Evolutionary conservation across 2,888 invertebrate genomes (phyloP).

Genomic region (Diarsia rubi): DNA sequence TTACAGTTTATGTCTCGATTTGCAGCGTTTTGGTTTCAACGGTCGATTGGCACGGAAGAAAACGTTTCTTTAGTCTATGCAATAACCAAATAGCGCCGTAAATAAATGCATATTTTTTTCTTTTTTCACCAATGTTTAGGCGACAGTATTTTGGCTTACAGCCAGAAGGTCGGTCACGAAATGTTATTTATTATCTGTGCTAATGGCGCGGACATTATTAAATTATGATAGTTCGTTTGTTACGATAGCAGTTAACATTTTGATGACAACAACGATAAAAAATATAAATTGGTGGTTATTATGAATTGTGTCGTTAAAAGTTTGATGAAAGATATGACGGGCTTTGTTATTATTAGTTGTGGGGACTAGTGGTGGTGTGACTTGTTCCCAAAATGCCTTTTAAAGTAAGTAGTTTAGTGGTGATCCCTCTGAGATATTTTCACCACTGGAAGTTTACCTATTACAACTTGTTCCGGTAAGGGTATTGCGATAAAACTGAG

Average conservation of each 20-base stretch:
- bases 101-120: constrained; percentile 74
- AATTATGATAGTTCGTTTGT: constrained; percentile 82
- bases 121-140: constrained; percentile 67
- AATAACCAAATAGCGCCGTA: constrained; percentile 54
- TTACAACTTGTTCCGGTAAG: too few relatives aligned
- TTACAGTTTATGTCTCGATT: constrained; percentile 56
- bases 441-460: neutral
- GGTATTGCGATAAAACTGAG: too few relatives aligned
- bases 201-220: constrained; percentile 81
- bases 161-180: constrained; percentile 74
- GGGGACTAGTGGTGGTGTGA: constrained; percentile 5
- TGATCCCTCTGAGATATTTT: too few relatives aligned
- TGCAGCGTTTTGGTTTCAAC: constrained; percentile 60
- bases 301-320: constrained; percentile 54
- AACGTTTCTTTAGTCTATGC: constrained; percentile 44
- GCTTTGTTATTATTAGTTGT: constrained; percentile 18
- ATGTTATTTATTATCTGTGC: constrained; percentile 77
- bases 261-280: constrained; percentile 60
- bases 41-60: constrained; percentile 62
- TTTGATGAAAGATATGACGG: constrained; percentile 45
- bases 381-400: neutral
- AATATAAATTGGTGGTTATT: constrained; percentile 59
- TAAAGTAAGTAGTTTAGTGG: neutral
- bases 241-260: constrained; percentile 71
- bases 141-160: constrained; percentile 71